Percentiles rank a stretch among this genome's conserved stretches.
These are phyloP conservation scores for Eolophus roseicapilla DNA, from an alignment of 2,113 vertebrate species.

Conservation along the genomic window DNA sequence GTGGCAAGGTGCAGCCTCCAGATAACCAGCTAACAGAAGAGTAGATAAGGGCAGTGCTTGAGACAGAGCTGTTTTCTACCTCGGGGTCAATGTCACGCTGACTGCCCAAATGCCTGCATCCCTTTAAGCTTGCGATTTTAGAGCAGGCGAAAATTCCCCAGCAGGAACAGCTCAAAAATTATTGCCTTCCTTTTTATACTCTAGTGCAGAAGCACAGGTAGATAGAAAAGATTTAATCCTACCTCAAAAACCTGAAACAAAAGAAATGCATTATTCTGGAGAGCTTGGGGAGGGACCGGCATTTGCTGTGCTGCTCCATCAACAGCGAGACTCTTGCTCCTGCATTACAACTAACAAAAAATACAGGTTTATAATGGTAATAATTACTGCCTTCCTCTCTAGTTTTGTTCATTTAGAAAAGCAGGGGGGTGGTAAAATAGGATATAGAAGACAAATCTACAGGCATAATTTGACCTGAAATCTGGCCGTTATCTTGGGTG, in stretches of 20 bases:
- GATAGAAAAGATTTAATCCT: neutral
- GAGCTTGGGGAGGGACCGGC: neutral
- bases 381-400: neutral
- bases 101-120: neutral
- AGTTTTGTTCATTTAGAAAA: neutral
- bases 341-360: neutral
- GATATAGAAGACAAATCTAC: neutral
- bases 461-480: neutral
- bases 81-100: slow-evolving; percentile 53
- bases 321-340: too few species aligned
- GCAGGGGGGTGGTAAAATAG: neutral
- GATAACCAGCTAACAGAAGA: slow-evolving; percentile 61
- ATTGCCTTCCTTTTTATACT: neutral
- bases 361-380: neutral
- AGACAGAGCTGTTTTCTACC: slow-evolving; percentile 22
- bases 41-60: slow-evolving; percentile 25
- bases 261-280: neutral
- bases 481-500: neutral
- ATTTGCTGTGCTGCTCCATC: neutral
- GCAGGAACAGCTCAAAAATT: neutral
- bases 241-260: neutral
- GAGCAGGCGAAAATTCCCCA: neutral
- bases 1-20: slow-evolving; percentile 72
- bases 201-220: neutral
- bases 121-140: neutral